Conservation (phyloP, 2,797 vertebrate species). For the Poliocrania exsul region DNA sequence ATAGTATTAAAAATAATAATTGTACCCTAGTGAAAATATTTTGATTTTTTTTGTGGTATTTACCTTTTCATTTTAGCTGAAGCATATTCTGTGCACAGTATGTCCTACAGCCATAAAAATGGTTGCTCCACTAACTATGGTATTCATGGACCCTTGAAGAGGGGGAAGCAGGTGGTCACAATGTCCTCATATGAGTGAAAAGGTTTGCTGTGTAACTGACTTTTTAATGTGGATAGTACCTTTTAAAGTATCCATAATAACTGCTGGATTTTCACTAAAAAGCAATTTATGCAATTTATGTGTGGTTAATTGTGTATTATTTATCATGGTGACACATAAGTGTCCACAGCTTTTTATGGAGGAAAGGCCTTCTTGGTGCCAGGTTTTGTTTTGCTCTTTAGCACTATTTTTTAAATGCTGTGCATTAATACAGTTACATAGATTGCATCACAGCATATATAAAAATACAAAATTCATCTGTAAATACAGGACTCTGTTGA, state of each 20-base stretch:
- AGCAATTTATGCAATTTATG: slow-evolving; percentile 29
- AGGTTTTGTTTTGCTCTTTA: slow-evolving; percentile 76
- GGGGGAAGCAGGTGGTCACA: slow-evolving; percentile 72
- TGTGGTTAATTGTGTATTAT: slow-evolving; percentile 48
- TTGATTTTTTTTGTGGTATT: slow-evolving; percentile 76
- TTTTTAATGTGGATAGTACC: slow-evolving; percentile 76
- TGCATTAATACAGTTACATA: neutral
- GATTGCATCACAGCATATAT: neutral
- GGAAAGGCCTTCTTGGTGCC: slow-evolving; percentile 77
- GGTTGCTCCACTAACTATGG: slow-evolving; percentile 76
- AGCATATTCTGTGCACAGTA: slow-evolving; percentile 75
- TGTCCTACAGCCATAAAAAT: slow-evolving; percentile 76
- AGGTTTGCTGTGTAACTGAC: slow-evolving; percentile 74
- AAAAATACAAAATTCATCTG: neutral
- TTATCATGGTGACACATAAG: slow-evolving; percentile 15
- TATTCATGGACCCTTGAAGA: slow-evolving; percentile 73
- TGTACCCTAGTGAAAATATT: slow-evolving; percentile 75
- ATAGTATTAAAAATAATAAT: slow-evolving; percentile 57
- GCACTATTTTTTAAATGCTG: neutral
- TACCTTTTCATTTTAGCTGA: slow-evolving; percentile 76
- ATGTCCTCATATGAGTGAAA: slow-evolving; percentile 75
- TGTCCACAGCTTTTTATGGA: slow-evolving; percentile 1
- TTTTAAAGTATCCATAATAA: slow-evolving; percentile 73
- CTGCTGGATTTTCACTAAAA: slow-evolving; percentile 68
- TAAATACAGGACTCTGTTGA: neutral